These are phyloP conservation scores for Ophion costatus DNA, from an alignment of 2,888 invertebrate species.

Conservation along the genomic window DNA sequence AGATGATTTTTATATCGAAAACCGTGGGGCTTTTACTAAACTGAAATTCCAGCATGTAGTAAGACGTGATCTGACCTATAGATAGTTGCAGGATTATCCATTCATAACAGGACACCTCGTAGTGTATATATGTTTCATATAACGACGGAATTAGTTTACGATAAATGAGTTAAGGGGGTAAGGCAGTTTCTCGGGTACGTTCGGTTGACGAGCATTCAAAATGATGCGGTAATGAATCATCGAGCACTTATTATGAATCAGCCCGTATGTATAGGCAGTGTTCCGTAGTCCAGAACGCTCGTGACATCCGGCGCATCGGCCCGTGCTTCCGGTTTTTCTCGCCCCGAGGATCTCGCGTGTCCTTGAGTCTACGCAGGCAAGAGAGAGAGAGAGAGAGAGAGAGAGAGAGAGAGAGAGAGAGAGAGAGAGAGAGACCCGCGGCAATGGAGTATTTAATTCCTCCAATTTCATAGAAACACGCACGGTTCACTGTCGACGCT, in stretches of 20 bases:
- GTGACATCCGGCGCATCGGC: constrained; percentile 79
- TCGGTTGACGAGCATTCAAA: no score
- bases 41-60: no score
- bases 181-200: no score
- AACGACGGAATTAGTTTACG: no score
- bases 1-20: no score
- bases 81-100: no score
- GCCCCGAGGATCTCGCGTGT: constrained; percentile 42
- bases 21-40: no score
- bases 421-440: neutral
- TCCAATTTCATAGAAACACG: constrained; percentile 46
- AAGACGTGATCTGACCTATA: no score
- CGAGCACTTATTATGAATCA: neutral
- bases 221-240: no score
- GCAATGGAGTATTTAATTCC: constrained; percentile 30
- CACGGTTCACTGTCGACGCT: constrained; percentile 17
- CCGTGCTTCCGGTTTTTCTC: constrained; percentile 81
- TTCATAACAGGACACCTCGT: no score
- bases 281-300: constrained; percentile 67
- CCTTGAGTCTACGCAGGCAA: constrained; percentile 56
- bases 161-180: no score
- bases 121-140: no score
- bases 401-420: constrained; percentile 3
- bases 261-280: neutral
- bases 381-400: neutral